Evolutionary conservation across 2,113 vertebrate species (phyloP), one percentile per base, ranked within the genome.

Genomic region (Sander lucioperca): DNA sequence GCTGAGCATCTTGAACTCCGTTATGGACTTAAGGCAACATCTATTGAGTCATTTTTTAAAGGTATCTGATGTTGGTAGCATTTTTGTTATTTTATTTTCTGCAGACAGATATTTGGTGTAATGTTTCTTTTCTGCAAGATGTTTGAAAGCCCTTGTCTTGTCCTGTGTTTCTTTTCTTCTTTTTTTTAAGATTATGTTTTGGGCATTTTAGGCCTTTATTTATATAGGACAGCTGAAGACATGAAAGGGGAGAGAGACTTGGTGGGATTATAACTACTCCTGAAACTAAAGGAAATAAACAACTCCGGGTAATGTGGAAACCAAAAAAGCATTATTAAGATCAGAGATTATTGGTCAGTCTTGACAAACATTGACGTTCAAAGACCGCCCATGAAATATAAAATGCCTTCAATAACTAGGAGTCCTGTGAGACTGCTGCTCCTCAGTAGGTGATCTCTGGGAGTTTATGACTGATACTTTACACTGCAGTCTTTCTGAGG

Each of bases 11-110:
- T 36, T 57, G 61, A 86, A 69, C 69, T 72, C 48, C 47, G 6
- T 59, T 77, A 43, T 81, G 68, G 77, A 82, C 58, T 58, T 64
- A 27, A 72, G 14, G 21, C 11, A 66, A 80, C 25, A 58, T 50
- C 25, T 30, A 30, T 30, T 11, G 25, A 23, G 13, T 65, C 21
- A 14, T 30, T 25, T 69, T 69, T 27, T 16, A 74, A 51, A 30
- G 53, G 23, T 9, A 4, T 19, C 4, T 47, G 12, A n/a, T 48
- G 16, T 19, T 51, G 15, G 57, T n/a, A 14, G 19, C 16, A 19
- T 54, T 54, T 47, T 50, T 8, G 79, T 67, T 59, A 4, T 48
- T 21, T 56, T 4, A 2, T 76, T 72, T 73, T 68, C 51, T 47
- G 70, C n/a, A 7, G 33, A 5, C 12, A 47, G 36, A 48, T 51